phyloP scores from a whole-genome alignment of 2,888 invertebrate genomes.

The Chloroclysta siterata region DNA sequence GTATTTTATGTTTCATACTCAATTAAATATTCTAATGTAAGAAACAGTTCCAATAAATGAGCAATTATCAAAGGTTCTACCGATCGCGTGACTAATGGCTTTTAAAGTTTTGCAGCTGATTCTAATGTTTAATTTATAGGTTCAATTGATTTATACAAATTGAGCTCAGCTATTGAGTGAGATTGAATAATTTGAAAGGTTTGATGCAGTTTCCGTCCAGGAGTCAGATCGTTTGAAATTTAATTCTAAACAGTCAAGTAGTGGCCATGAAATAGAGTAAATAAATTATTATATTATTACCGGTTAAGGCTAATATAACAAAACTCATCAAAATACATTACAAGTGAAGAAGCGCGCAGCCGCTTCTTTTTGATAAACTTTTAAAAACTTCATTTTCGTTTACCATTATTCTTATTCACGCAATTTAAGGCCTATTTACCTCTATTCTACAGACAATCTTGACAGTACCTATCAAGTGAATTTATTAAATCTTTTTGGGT shows the following conservation, averaged over 20 bases:
- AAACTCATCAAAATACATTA: no score
- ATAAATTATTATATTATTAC: no score
- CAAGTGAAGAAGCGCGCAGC: no score
- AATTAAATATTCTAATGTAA: slow-evolving; percentile 39
- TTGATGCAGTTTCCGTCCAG: background rate
- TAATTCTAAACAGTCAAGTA: background rate
- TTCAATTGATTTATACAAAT: slow-evolving; percentile 38
- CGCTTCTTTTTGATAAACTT: no score
- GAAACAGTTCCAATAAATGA: slow-evolving; percentile 34
- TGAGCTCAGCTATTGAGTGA: slow-evolving; percentile 16
- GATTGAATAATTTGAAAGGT: slow-evolving; percentile 19
- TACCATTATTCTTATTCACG: no score
- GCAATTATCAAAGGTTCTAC: slow-evolving; percentile 49
- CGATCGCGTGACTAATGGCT: slow-evolving; percentile 46
- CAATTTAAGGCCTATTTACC: no score
- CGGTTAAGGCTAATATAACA: no score
- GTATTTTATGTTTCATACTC: slow-evolving; percentile 30
- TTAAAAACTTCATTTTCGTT: no score
- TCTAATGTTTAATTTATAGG: slow-evolving; percentile 26
- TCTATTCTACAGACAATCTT: no score
- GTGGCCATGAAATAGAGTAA: background rate
- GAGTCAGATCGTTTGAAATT: background rate
- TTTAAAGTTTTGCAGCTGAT: slow-evolving; percentile 30
- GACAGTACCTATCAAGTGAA: no score
- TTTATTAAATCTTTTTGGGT: no score